These are phyloP conservation scores for Orthonevra nobilis DNA, from an alignment of 2,888 invertebrate genomes.

Conservation along the genomic window DNA sequence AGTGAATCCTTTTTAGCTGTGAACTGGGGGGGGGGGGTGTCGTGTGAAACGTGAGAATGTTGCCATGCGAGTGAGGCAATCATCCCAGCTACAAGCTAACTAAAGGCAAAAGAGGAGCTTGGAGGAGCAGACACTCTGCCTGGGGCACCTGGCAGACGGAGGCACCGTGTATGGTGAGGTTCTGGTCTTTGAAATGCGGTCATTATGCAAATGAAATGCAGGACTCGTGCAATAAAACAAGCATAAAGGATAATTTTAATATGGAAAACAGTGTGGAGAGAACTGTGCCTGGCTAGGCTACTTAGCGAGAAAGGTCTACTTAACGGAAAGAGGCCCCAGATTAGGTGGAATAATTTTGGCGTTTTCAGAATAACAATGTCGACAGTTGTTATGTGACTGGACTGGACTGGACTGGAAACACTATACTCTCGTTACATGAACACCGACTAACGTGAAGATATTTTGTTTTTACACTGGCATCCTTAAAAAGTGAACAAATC, in stretches of 20 bases:
- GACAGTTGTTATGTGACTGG: no score
- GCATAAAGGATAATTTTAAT: constrained; percentile 61
- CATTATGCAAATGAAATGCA: constrained; percentile 69
- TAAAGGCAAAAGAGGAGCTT: neutral
- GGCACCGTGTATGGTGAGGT: constrained; percentile 65
- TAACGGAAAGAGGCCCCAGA: no score
- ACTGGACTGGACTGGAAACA: no score
- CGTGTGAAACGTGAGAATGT: neutral
- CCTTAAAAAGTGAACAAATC: no score
- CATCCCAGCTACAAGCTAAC: constrained; percentile 24
- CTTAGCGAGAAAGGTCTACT: no score
- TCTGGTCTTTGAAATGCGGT: constrained; percentile 43
- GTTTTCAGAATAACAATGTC: no score
- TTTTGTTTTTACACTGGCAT: no score
- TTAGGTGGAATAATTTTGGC: no score
- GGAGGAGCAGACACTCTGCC: constrained; percentile 1
- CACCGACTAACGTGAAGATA: no score
- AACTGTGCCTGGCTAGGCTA: no score
- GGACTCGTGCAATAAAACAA: constrained; percentile 67
- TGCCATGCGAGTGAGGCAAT: no score
- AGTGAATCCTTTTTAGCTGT: constrained; percentile 51
- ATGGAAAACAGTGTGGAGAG: constrained; percentile 53
- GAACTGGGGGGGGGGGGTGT: neutral
- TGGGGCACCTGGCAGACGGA: constrained; percentile 22
- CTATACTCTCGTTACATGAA: no score